Conservation (phyloP, 2,888 invertebrate species). For the Habroteleia sp. region DNA sequence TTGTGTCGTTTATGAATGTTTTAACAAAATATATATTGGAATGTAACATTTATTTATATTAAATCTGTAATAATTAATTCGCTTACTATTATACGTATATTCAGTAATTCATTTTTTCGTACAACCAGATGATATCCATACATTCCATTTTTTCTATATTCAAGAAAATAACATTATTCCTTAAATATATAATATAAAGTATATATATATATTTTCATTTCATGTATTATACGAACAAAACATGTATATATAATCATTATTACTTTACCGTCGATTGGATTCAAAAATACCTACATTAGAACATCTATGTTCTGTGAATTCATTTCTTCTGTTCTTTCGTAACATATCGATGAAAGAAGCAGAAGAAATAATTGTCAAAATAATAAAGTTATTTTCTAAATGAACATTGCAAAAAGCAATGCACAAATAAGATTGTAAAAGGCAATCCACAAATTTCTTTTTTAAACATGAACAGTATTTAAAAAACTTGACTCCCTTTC, state of each 20-base stretch:
- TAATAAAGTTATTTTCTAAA: slow-evolving; percentile 12
- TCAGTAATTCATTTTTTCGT: slow-evolving; percentile 44
- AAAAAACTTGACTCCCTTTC: slow-evolving; percentile 26
- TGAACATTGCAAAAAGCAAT: slow-evolving; percentile 20
- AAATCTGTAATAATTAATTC: slow-evolving; percentile 69
- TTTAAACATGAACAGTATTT: slow-evolving; percentile 44
- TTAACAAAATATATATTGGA: slow-evolving; percentile 69
- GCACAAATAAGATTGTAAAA: too few relatives aligned
- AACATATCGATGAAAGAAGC: slow-evolving; percentile 6
- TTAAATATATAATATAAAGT: slow-evolving; percentile 22
- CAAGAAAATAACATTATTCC: slow-evolving; percentile 65
- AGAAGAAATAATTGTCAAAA: slow-evolving; percentile 7
- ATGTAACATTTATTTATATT: slow-evolving; percentile 76
- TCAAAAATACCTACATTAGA: slow-evolving; percentile 31
- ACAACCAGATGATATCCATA: slow-evolving; percentile 39
- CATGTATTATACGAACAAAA: slow-evolving; percentile 28
- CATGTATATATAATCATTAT: slow-evolving; percentile 19
- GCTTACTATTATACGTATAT: slow-evolving; percentile 64
- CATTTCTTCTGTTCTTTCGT: slow-evolving; percentile 8
- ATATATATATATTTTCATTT: slow-evolving; percentile 22
- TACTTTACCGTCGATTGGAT: slow-evolving; percentile 6
- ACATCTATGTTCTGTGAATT: slow-evolving; percentile 6
- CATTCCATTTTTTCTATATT: slow-evolving; percentile 30
- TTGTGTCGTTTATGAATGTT: slow-evolving; percentile 27
- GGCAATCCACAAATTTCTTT: background rate